A percentile compares a stretch with the other conserved stretches of the same genome.
Conservation (phyloP, 2,797 vertebrate genomes). For the Trachurus trachurus region DNA sequence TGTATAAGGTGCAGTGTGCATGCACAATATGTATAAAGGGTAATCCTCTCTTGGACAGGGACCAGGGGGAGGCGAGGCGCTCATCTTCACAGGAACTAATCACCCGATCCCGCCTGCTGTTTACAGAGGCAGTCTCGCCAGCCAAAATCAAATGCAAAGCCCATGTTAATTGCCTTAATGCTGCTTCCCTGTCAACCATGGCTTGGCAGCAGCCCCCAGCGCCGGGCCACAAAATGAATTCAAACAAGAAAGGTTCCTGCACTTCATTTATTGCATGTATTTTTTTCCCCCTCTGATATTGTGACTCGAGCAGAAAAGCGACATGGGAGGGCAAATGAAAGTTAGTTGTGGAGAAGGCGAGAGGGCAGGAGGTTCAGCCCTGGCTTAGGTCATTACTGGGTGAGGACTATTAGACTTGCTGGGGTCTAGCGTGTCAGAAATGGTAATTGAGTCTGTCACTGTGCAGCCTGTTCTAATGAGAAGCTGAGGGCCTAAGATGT, state of each 20-base stretch:
- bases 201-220: slow-evolving; percentile 61
- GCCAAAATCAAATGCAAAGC: slow-evolving; percentile 82
- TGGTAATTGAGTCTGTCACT: slow-evolving; percentile 72
- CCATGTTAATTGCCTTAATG: slow-evolving; percentile 83
- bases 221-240: slow-evolving; percentile 50
- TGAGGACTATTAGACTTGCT: slow-evolving; percentile 58
- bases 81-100: slow-evolving; percentile 83
- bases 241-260: slow-evolving; percentile 23
- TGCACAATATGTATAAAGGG: slow-evolving; percentile 56
- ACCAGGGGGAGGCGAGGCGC: slow-evolving; percentile 67
- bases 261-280: slow-evolving; percentile 11
- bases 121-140: slow-evolving; percentile 71
- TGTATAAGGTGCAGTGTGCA: slow-evolving; percentile 40
- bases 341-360: slow-evolving; percentile 9
- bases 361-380: slow-evolving; percentile 51
- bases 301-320: slow-evolving; percentile 30
- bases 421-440: slow-evolving; percentile 57
- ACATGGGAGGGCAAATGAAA: slow-evolving; percentile 33
- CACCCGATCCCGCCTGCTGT: slow-evolving; percentile 70
- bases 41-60: slow-evolving; percentile 77
- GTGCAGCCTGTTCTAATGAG: slow-evolving; percentile 73
- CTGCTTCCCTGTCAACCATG: slow-evolving; percentile 70
- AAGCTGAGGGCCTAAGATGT: slow-evolving; percentile 68
- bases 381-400: slow-evolving; percentile 54
- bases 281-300: slow-evolving; percentile 35